These are phyloP conservation scores for Pygmarrhopalites habei DNA, from an alignment of 1,140 invertebrate genomes.

Conservation along the genomic window DNA sequence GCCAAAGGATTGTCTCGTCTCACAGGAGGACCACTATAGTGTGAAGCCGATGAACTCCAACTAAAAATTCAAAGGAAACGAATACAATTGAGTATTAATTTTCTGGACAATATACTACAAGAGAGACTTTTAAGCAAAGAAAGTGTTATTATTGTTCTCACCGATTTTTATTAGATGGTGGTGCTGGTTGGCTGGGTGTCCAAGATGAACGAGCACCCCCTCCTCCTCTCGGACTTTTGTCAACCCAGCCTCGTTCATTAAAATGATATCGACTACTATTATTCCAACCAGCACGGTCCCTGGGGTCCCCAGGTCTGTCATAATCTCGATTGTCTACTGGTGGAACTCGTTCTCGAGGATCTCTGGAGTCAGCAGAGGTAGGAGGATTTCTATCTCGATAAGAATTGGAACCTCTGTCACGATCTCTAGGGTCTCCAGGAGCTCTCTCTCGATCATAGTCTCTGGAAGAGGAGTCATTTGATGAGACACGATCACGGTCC, in stretches of 20 bases:
- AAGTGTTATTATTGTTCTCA: not conserved
- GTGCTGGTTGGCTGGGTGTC: too few relatives aligned
- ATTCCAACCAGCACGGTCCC: not conserved
- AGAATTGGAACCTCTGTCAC: not conserved
- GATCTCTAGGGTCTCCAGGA: slow-evolving; percentile 9
- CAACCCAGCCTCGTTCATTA: not conserved
- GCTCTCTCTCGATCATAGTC: not conserved
- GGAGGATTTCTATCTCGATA: not conserved
- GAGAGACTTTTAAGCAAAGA: not conserved
- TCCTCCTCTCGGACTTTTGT: not conserved
- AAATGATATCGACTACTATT: not conserved
- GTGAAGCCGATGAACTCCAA: slow-evolving; percentile 3
- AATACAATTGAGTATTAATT: too few relatives aligned
- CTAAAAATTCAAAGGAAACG: not conserved
- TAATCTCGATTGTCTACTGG: not conserved
- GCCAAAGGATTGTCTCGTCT: slow-evolving; percentile 1
- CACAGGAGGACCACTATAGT: not conserved
- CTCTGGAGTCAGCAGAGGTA: not conserved
- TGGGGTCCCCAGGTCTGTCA: slow-evolving; percentile 17
- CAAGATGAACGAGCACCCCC: not conserved
- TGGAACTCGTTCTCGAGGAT: not conserved
- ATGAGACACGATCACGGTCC: too few relatives aligned
- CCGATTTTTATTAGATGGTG: too few relatives aligned
- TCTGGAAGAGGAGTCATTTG: too few relatives aligned
- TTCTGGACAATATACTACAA: too few relatives aligned